Conservation (phyloP, 2,113 vertebrate species). For the Asarcornis scutulata region DNA sequence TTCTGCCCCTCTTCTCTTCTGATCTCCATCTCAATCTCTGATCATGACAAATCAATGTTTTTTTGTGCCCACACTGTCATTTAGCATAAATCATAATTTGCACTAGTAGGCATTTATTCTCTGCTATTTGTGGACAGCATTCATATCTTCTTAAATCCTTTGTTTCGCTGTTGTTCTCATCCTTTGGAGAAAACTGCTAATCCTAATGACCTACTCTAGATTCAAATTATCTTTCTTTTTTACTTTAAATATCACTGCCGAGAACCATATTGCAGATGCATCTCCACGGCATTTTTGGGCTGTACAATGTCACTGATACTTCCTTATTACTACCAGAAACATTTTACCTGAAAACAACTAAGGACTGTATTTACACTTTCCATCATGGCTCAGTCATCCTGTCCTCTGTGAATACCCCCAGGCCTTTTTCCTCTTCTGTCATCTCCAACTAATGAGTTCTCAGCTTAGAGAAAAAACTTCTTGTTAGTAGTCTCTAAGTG, state of each 20-base stretch:
- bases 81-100: background rate
- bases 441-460: conserved; percentile 28
- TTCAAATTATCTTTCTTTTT: background rate
- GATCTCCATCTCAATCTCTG: background rate
- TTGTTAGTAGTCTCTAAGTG: background rate
- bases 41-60: background rate
- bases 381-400: background rate
- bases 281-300: background rate
- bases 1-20: background rate
- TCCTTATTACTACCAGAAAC: background rate
- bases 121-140: background rate
- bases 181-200: background rate
- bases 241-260: background rate
- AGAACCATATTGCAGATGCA: background rate
- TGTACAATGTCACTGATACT: background rate
- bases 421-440: conserved; percentile 9
- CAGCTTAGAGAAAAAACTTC: background rate
- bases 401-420: background rate
- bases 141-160: background rate
- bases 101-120: background rate
- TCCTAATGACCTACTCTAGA: background rate
- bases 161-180: background rate
- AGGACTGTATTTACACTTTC: background rate
- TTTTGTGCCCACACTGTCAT: background rate
- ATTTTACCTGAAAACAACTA: background rate